Evolutionary conservation across 2,113 vertebrate genomes (phyloP).

Genomic region (Pipa parva): DNA sequence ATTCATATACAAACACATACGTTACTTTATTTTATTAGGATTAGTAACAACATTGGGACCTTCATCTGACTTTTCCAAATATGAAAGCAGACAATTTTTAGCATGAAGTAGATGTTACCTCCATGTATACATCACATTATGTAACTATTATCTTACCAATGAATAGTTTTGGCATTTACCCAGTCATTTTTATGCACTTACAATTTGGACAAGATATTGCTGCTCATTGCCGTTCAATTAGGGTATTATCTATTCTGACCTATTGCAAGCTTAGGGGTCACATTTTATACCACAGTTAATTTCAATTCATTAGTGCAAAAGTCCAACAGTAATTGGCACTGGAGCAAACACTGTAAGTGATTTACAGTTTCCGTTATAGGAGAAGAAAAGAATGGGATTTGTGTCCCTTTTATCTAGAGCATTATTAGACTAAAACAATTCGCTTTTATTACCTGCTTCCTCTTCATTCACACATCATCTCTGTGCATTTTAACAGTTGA

Average conservation of each 20-base stretch:
- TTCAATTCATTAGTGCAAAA: slow-evolving; percentile 20
- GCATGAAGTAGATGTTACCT: neutral
- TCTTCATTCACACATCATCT: neutral
- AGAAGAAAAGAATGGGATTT: neutral
- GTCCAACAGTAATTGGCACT: neutral
- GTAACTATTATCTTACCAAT: slow-evolving; percentile 33
- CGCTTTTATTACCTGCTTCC: neutral
- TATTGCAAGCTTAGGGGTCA: slow-evolving; percentile 19
- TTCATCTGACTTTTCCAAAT: too few relatives aligned
- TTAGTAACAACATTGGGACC: too few relatives aligned
- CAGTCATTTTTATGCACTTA: slow-evolving; percentile 34
- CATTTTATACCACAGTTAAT: slow-evolving; percentile 28
- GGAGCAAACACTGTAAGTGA: neutral
- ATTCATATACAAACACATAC: too few relatives aligned
- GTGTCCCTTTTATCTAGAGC: neutral
- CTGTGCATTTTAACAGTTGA: neutral
- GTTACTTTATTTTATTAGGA: too few relatives aligned
- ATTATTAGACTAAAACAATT: neutral
- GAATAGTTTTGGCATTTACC: slow-evolving; percentile 16
- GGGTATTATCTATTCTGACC: slow-evolving; percentile 37
- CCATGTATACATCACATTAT: slow-evolving; percentile 17
- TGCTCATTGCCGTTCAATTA: slow-evolving; percentile 29
- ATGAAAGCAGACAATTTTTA: neutral
- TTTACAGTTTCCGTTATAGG: slow-evolving; percentile 3
- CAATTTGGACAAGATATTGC: slow-evolving; percentile 27